Conservation (phyloP, 2,888 invertebrate genomes). For the Hyposoter didymator region DNA sequence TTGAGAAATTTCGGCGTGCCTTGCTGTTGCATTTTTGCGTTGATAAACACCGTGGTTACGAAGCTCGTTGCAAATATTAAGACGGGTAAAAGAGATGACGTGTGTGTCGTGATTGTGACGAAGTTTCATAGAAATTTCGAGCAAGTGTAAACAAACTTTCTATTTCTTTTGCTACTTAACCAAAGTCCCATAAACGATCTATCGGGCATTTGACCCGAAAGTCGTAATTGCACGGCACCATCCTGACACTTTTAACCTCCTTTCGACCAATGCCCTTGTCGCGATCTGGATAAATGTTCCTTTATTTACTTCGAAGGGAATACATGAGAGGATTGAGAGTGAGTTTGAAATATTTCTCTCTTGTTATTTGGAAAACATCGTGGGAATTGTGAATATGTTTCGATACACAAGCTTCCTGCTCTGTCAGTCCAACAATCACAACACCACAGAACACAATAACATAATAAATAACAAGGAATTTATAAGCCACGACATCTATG, state of each 20-base stretch:
- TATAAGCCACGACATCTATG: constrained; percentile 1
- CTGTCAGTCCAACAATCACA: background rate
- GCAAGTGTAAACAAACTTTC: background rate
- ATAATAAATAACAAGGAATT: constrained; percentile 30
- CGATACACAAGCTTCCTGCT: background rate
- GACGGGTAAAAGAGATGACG: background rate
- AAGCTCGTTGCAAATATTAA: background rate
- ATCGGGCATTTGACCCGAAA: constrained; percentile 54
- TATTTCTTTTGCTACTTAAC: constrained; percentile 24
- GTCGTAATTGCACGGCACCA: constrained; percentile 40
- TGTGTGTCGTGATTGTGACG: background rate
- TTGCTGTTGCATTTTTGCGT: constrained; percentile 81
- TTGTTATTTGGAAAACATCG: background rate
- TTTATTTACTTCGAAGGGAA: background rate
- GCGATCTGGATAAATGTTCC: too few species aligned
- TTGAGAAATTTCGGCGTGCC: constrained; percentile 82
- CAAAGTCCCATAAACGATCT: constrained; percentile 46
- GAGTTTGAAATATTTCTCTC: background rate
- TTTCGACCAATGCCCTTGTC: background rate
- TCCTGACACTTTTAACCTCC: constrained; percentile 45
- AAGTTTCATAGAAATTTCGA: constrained; percentile 5
- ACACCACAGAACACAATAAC: background rate
- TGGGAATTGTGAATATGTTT: background rate
- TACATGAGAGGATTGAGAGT: background rate
- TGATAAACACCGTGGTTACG: background rate